Evolutionary conservation across 2,797 vertebrate species (phyloP).

Genomic region (Sebastes paucispinis): DNA sequence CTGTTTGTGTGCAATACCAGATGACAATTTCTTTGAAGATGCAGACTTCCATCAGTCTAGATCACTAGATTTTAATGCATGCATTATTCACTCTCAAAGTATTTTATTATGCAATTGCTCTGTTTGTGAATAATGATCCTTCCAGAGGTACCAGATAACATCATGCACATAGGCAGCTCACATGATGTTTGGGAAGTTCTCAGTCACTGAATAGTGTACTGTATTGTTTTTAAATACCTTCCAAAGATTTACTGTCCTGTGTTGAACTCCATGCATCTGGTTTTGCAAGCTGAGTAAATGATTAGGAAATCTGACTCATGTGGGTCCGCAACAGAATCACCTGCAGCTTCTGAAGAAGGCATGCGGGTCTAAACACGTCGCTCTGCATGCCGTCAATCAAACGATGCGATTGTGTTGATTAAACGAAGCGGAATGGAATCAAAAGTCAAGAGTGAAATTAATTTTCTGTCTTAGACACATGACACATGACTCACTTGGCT

Average conservation of each 20-base stretch:
- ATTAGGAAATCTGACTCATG: constrained; percentile 28
- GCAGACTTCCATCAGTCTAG: background rate
- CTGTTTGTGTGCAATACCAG: background rate
- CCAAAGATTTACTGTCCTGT: constrained; percentile 1
- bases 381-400: background rate
- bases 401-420: background rate
- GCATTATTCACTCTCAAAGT: background rate
- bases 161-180: background rate
- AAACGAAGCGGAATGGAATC: background rate
- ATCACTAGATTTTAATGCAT: background rate
- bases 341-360: constrained; percentile 26
- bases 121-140: background rate
- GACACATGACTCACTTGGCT: background rate
- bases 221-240: constrained; percentile 11
- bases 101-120: background rate
- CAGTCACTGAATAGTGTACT: background rate
- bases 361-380: background rate
- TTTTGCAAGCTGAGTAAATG: constrained; percentile 27
- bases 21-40: background rate
- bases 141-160: background rate
- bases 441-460: background rate
- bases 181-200: background rate
- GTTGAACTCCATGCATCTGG: constrained; percentile 26
- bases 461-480: background rate
- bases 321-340: constrained; percentile 3